Evolutionary conservation across 2,797 vertebrate species (phyloP).

Genomic region (Hozukius guyotensis): DNA sequence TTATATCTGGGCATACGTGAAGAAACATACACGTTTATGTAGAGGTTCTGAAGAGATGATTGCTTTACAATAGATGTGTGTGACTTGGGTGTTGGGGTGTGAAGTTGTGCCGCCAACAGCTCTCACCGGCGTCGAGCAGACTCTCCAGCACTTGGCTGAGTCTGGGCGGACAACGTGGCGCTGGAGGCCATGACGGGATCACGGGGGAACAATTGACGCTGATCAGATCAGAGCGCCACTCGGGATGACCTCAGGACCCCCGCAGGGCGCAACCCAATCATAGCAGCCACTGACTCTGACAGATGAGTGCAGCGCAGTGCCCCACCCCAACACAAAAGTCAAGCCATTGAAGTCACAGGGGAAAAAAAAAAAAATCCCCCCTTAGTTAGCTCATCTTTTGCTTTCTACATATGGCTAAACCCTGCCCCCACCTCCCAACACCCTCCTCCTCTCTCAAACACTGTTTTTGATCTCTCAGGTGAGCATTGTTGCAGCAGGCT

Average conservation of each 20-base stretch:
- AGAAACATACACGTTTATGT: background rate
- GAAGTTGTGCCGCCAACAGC: background rate
- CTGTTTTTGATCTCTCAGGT: conserved; percentile 71
- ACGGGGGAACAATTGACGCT: conserved; percentile 55
- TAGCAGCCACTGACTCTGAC: conserved; percentile 71
- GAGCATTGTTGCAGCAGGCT: conserved; percentile 54
- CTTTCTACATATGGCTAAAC: conserved; percentile 37
- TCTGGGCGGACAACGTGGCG: conserved; percentile 39
- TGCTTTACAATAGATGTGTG: background rate
- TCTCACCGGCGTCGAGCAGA: conserved; percentile 4
- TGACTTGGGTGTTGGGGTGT: background rate
- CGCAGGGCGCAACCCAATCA: conserved; percentile 82
- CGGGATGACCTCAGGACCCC: conserved; percentile 80
- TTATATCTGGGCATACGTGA: conserved; percentile 22
- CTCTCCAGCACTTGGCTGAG: conserved; percentile 11
- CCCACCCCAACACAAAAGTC: conserved; percentile 72
- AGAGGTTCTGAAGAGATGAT: background rate
- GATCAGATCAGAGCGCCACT: conserved; percentile 79
- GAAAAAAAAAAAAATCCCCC: conserved; percentile 36
- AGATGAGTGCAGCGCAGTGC: conserved; percentile 67
- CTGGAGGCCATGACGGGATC: conserved; percentile 61
- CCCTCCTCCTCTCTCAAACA: background rate
- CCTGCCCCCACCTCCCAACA: conserved; percentile 17
- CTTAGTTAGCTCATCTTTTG: conserved; percentile 54
- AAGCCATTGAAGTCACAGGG: conserved; percentile 73